A percentile compares a stretch with the other conserved stretches of the same genome.
phyloP scores from a whole-genome alignment of 1,140 invertebrate species.

The Rhagoletis zephyria region DNA sequence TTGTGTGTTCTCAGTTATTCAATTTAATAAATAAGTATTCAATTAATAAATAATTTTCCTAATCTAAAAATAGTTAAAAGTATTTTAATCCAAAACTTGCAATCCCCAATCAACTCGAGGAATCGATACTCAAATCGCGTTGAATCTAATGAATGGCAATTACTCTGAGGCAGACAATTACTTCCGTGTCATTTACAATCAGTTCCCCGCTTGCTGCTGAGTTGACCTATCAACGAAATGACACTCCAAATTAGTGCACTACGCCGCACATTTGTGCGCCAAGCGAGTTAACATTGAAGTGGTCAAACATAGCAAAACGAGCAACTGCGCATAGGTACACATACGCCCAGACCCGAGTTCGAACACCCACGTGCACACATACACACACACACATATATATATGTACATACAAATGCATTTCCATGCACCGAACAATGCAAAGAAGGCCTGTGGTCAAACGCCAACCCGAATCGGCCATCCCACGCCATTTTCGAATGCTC shows the following conservation, averaged over 20 bases:
- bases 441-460: not conserved
- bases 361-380: not conserved
- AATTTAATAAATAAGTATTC: too few species aligned
- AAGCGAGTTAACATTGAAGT: constrained; percentile 26
- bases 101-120: too few species aligned
- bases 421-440: not conserved
- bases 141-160: not conserved
- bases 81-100: too few species aligned
- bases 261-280: not conserved
- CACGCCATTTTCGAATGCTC: constrained; percentile 30
- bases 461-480: not conserved
- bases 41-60: too few species aligned
- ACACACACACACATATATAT: not conserved
- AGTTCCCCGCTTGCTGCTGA: not conserved
- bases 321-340: not conserved
- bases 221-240: constrained; percentile 27
- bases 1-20: too few species aligned
- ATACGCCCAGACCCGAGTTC: not conserved
- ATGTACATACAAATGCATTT: not conserved
- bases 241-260: constrained; percentile 53
- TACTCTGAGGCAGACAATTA: not conserved
- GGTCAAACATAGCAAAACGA: not conserved
- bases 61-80: too few species aligned
- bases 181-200: not conserved
- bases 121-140: too few species aligned